Evolutionary conservation across 2,888 invertebrate genomes (phyloP).

Genomic region (Acleris literana): DNA sequence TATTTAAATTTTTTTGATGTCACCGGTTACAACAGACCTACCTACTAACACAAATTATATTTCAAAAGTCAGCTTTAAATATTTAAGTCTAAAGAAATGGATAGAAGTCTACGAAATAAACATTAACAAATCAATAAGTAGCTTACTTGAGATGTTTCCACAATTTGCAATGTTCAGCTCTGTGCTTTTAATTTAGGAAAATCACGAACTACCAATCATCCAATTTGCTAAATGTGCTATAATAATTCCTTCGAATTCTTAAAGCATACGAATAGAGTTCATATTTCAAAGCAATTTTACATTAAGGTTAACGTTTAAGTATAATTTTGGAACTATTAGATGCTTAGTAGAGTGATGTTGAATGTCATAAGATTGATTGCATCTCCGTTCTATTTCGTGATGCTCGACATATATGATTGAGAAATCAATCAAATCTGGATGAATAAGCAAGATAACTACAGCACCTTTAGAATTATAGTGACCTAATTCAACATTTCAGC

Average conservation of each 20-base stretch:
- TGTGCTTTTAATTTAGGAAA: slow-evolving; percentile 9
- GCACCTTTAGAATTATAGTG: no score
- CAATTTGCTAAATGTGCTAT: not conserved
- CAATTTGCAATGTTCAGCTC: not conserved
- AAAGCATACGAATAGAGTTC: not conserved
- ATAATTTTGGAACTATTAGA: slow-evolving; percentile 19
- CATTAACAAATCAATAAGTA: slow-evolving; percentile 9
- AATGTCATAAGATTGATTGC: slow-evolving; percentile 46
- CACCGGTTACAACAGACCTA: no score
- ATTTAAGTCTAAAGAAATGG: not conserved
- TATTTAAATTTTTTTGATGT: no score
- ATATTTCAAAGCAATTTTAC: slow-evolving; percentile 6
- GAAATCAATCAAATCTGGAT: slow-evolving; percentile 50
- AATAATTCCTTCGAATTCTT: not conserved
- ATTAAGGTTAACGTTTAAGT: slow-evolving; percentile 8
- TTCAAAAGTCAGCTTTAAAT: no score
- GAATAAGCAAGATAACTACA: not conserved
- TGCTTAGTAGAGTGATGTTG: slow-evolving; percentile 39
- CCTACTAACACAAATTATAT: no score
- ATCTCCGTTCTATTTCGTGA: slow-evolving; percentile 59
- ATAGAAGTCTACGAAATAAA: slow-evolving; percentile 2
- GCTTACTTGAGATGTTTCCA: slow-evolving; percentile 8
- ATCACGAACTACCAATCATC: slow-evolving; percentile 18
- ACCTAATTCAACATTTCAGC: no score
- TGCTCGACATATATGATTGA: slow-evolving; percentile 47